Conservation (phyloP, 2,113 vertebrate species). For the Upupa epops region DNA sequence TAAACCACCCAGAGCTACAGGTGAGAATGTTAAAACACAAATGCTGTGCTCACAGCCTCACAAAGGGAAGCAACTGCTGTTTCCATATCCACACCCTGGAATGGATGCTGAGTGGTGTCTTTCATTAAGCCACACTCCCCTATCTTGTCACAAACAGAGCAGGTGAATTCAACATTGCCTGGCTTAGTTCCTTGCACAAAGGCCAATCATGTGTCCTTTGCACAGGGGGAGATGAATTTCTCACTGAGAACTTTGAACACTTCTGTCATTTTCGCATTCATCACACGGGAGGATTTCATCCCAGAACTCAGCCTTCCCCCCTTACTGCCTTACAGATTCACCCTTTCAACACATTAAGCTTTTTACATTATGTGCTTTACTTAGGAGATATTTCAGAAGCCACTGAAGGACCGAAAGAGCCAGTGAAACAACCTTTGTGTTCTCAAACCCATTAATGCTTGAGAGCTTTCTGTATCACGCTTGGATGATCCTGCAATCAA, state of each 20-base stretch:
- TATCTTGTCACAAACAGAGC: neutral
- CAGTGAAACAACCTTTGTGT: neutral
- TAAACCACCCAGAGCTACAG: neutral
- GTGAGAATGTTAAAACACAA: neutral
- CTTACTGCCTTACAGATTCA: neutral
- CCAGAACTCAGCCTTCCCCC: neutral
- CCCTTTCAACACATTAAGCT: neutral
- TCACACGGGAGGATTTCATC: neutral
- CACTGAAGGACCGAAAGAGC: neutral
- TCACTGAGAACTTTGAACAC: neutral
- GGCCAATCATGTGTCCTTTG: neutral
- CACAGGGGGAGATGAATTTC: neutral
- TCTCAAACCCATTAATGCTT: conserved; percentile 19
- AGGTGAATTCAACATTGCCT: neutral
- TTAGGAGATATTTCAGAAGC: neutral
- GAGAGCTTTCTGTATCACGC: neutral
- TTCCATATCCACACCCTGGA: neutral
- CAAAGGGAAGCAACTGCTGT: neutral
- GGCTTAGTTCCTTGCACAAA: neutral
- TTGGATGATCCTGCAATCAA: conserved; percentile 36
- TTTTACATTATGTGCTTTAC: neutral
- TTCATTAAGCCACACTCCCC: neutral
- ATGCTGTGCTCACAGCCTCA: neutral
- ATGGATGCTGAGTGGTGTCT: neutral
- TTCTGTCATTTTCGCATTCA: conserved; percentile 7